phyloP scores from a whole-genome alignment of 92 coral and sea anemone genomes.

The Isaurus tuberculatus region DNA sequence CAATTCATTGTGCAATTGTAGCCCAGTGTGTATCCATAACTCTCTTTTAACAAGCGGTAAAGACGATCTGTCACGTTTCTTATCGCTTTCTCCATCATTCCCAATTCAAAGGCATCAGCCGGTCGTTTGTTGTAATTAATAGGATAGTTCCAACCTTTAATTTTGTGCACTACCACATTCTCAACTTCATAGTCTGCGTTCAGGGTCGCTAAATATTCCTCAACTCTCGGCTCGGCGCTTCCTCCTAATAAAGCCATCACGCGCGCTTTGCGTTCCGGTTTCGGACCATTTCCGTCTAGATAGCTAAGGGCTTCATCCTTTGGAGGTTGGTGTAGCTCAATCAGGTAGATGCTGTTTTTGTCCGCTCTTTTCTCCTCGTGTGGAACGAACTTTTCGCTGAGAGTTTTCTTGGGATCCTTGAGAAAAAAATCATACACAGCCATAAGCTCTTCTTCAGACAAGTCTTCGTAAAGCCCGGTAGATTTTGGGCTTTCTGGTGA shows the following conservation, averaged over 20 bases:
- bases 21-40: constrained; percentile 36
- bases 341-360: constrained; percentile 34
- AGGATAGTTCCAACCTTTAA: not conserved
- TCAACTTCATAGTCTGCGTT: not conserved
- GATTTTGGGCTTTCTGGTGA: constrained; percentile 22
- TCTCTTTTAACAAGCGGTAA: constrained; percentile 34
- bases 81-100: constrained; percentile 23
- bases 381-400: not conserved
- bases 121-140: constrained; percentile 27
- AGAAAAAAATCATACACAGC: constrained; percentile 24
- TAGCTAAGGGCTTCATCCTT: constrained; percentile 11
- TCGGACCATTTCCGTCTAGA: not conserved
- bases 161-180: not conserved
- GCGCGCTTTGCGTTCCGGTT: constrained; percentile 39
- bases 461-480: constrained; percentile 25
- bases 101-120: constrained; percentile 33
- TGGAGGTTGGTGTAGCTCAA: constrained; percentile 33
- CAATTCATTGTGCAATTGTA: constrained; percentile 22
- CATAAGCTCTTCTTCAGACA: constrained; percentile 30
- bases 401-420: not conserved
- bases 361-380: constrained; percentile 33
- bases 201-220: constrained; percentile 23
- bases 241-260: constrained; percentile 30
- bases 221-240: not conserved
- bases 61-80: constrained; percentile 18